Percentiles rank a stretch among this genome's conserved stretches.
Conservation (phyloP, 2,888 invertebrate genomes). For the Ophion slaviceki region DNA sequence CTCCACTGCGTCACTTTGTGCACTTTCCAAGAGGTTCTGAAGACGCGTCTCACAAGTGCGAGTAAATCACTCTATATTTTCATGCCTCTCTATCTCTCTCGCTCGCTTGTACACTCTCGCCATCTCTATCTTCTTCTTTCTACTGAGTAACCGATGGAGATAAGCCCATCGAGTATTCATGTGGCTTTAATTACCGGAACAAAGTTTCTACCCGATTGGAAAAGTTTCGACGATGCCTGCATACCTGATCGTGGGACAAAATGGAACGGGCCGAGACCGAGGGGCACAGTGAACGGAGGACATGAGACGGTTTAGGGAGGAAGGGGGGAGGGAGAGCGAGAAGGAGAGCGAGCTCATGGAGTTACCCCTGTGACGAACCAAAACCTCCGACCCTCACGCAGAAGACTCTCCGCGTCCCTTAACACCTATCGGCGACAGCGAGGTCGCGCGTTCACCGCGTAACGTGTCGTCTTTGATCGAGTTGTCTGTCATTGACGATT, state of each 20-base stretch:
- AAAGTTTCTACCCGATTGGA: conserved; percentile 83
- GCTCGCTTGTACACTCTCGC: background rate
- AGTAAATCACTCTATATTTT: conserved; percentile 27
- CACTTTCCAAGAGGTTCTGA: conserved; percentile 36
- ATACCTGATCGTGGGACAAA: conserved; percentile 78
- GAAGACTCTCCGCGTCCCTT: conserved; percentile 45
- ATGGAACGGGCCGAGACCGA: conserved; percentile 51
- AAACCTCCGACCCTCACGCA: conserved; percentile 18
- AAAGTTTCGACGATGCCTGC: conserved; percentile 82
- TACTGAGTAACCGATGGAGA: conserved; percentile 67
- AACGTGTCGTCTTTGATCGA: conserved; percentile 74
- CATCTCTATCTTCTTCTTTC: conserved; percentile 32
- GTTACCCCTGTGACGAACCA: conserved; percentile 46
- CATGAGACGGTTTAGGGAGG: conserved; percentile 24
- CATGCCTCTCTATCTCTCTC: conserved; percentile 12
- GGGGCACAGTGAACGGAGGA: conserved; percentile 22
- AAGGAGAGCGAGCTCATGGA: conserved; percentile 33
- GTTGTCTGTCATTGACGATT: conserved; percentile 78
- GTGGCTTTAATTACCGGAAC: conserved; percentile 82
- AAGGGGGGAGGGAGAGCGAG: background rate
- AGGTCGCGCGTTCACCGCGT: conserved; percentile 53
- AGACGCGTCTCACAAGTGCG: conserved; percentile 43
- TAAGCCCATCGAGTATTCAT: conserved; percentile 80
- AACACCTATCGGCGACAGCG: conserved; percentile 51
- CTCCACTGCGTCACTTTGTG: conserved; percentile 25